Evolutionary conservation across 2,888 invertebrate species (phyloP).

Genomic region (Polietes domitor): DNA sequence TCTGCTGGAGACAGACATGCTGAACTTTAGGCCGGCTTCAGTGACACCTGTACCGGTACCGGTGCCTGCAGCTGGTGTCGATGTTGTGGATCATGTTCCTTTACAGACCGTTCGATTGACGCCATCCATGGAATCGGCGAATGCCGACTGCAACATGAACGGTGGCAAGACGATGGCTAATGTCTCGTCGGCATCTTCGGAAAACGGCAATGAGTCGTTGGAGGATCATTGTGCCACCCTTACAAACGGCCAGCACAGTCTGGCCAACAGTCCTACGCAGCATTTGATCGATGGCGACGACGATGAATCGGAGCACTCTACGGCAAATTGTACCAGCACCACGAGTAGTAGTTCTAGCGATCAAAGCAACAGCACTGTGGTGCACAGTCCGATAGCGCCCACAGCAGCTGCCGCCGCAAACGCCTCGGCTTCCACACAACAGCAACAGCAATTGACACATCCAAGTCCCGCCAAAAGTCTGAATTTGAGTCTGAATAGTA

Average conservation of each 20-base stretch:
- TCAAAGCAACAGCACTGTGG: slow-evolving; percentile 78
- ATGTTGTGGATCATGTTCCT: slow-evolving; percentile 68
- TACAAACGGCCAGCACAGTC: slow-evolving; percentile 66
- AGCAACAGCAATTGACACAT: slow-evolving; percentile 62
- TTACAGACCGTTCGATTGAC: slow-evolving; percentile 61
- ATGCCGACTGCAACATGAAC: slow-evolving; percentile 76
- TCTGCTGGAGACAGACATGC: slow-evolving; percentile 70
- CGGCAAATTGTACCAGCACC: slow-evolving; percentile 77
- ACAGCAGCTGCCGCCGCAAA: slow-evolving; percentile 42
- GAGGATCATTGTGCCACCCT: slow-evolving; percentile 49
- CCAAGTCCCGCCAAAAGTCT: slow-evolving; percentile 76
- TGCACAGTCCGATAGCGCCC: slow-evolving; percentile 74
- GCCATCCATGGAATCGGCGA: slow-evolving; percentile 54
- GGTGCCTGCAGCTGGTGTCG: slow-evolving; percentile 57
- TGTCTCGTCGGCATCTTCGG: slow-evolving; percentile 44
- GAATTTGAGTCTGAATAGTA: slow-evolving; percentile 74
- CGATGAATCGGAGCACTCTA: slow-evolving; percentile 77
- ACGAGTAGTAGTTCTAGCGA: slow-evolving; percentile 79
- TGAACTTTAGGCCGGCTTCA: slow-evolving; percentile 71
- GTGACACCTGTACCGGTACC: slow-evolving; percentile 67
- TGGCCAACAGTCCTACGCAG: slow-evolving; percentile 68
- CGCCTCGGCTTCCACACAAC: slow-evolving; percentile 55
- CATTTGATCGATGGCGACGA: slow-evolving; percentile 72
- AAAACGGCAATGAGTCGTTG: slow-evolving; percentile 72
- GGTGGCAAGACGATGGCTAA: slow-evolving; percentile 67